A percentile compares a stretch with the other conserved stretches of the same genome.
Conservation (phyloP, 2,797 vertebrate species). For the Chaetodon trifasciatus region DNA sequence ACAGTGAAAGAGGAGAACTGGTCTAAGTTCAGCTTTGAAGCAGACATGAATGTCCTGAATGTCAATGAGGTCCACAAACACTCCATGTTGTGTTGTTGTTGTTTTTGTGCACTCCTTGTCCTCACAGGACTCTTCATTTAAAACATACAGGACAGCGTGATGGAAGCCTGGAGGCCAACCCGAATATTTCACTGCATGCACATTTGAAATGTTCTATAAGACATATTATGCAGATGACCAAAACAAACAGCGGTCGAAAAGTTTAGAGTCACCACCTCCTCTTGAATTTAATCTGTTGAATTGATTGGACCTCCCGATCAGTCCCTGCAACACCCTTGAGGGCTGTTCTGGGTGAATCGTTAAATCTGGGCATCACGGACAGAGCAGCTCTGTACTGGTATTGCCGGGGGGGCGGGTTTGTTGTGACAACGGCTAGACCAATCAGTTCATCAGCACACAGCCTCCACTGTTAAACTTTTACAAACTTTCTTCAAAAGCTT, state of each 20-base stretch:
- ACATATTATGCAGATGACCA: conserved; percentile 25
- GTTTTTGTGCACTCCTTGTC: conserved; percentile 6
- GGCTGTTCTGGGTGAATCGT: conserved; percentile 64
- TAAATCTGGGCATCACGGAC: conserved; percentile 53
- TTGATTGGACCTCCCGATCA: conserved; percentile 73
- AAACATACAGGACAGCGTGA: conserved; percentile 35
- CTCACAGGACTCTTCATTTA: conserved; percentile 25
- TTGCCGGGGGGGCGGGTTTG: conserved; percentile 33
- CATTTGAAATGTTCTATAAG: conserved; percentile 37
- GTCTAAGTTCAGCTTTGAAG: conserved; percentile 65
- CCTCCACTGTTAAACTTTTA: conserved; percentile 32
- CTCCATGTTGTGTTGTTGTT: conserved; percentile 20
- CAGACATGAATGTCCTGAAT: conserved; percentile 55
- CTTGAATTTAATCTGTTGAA: conserved; percentile 75
- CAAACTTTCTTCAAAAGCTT: conserved; percentile 41
- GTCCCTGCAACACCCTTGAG: conserved; percentile 52
- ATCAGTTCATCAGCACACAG: conserved; percentile 52
- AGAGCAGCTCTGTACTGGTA: conserved; percentile 56
- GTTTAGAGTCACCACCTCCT: conserved; percentile 58
- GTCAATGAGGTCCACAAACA: conserved; percentile 52
- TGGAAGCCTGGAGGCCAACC: conserved; percentile 19
- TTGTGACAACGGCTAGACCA: conserved; percentile 64
- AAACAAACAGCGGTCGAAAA: conserved; percentile 58
- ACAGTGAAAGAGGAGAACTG: conserved; percentile 43
- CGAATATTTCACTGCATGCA: conserved; percentile 32